Evolutionary conservation across 2,888 invertebrate species (phyloP), one percentile per base, ranked within the genome.

Genomic region (Sussaba pulchella): DNA sequence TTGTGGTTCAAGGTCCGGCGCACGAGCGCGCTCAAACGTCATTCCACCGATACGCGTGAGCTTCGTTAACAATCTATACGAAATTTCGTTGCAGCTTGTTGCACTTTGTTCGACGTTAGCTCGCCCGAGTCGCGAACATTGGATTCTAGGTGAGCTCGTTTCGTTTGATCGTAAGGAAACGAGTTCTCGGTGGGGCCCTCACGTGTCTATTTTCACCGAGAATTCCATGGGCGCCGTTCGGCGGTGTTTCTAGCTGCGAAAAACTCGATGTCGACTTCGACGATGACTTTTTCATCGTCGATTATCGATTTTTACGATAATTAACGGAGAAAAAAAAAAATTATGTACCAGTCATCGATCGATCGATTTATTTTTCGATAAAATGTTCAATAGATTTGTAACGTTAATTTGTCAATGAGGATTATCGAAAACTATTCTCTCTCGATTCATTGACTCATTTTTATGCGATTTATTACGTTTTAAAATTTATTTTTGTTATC

Each of bases 1-100:
- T 81, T 76, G 72, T 72, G 2, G 80, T 67, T 81, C 80, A 81
- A 81, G 80, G 80, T 81, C 67, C 72, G 72, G 26, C 76, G 72
- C 76, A 76, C 72, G 74, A 71, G 31, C 31, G 70, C 59, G 64
- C 45, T 36, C 21, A 39, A 52, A 73, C 45, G 21, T 59, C 52
- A 54, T 14, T 50, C 8, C 52, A 52, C 1, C 67, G 59, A 45
- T n/a, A 54, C n/a, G 6, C 52, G 14, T 4, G n/a, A 54, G 52
- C 52, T n/a, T 26, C 5, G 24, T n/a, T n/a, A 24, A 21, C 50
- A 21, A 24, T 50, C 24, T 12, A 24, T 50, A 9, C n/a, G n/a
- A n/a, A n/a, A n/a, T n/a, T n/a, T n/a, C 59, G 17, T 5, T 36
- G 17, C 4, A 2, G 17, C 12, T 10, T 19, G 19, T 9, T 10